phyloP scores from a whole-genome alignment of 2,888 invertebrate species.

The Portevinia maculata region DNA sequence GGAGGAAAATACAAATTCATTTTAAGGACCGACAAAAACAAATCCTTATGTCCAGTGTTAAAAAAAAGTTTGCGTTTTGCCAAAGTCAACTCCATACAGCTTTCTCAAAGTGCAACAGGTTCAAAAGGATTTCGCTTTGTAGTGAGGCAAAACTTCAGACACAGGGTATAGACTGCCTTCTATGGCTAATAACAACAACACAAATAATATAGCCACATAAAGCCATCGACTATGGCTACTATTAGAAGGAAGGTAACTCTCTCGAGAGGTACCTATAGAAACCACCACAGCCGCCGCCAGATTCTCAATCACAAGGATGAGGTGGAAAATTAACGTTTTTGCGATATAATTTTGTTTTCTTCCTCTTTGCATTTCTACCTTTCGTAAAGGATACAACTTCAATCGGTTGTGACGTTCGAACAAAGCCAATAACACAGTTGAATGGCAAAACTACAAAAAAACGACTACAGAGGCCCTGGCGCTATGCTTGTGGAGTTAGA shows the following conservation, averaged over 20 bases:
- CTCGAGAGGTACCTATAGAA: constrained; percentile 3
- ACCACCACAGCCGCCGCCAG: constrained; percentile 20
- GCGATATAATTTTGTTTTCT: constrained; percentile 52
- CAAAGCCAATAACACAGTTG: constrained; percentile 74
- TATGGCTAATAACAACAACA: constrained; percentile 27
- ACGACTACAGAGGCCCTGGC: constrained; percentile 34
- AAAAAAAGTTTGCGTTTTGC: constrained; percentile 55
- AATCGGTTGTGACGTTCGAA: constrained; percentile 73
- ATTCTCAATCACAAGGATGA: constrained; percentile 53
- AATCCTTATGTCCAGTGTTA: constrained; percentile 26
- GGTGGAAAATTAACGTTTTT: constrained; percentile 73
- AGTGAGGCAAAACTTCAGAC: constrained; percentile 66
- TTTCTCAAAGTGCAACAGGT: constrained; percentile 69
- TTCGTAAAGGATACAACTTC: constrained; percentile 60
- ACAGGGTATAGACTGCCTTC: constrained; percentile 52
- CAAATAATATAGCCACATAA: constrained; percentile 28
- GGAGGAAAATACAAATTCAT: neutral
- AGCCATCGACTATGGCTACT: constrained; percentile 38
- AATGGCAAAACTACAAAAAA: constrained; percentile 51
- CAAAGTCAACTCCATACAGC: constrained; percentile 58
- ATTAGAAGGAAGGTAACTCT: constrained; percentile 43
- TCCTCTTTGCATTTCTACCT: neutral
- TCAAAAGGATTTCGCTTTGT: constrained; percentile 72
- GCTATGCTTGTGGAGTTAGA: constrained; percentile 14
- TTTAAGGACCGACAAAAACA: constrained; percentile 25